phyloP scores from a whole-genome alignment of 2,888 invertebrate genomes.

The Norana najaformis region DNA sequence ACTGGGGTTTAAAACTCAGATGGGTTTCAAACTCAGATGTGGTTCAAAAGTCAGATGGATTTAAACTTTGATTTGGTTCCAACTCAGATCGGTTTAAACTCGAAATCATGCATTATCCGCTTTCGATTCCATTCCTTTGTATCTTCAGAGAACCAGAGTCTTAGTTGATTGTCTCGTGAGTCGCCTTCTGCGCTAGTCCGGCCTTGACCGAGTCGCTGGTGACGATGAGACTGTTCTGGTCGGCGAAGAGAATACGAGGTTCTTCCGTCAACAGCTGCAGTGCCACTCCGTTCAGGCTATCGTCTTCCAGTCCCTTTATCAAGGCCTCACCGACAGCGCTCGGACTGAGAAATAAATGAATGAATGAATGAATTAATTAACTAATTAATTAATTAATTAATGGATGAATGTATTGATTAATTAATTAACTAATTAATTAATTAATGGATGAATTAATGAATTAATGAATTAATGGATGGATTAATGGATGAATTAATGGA shows the following conservation, averaged over 20 bases:
- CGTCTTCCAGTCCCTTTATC: constrained; percentile 36
- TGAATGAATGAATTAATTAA: no score
- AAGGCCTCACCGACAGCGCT: constrained; percentile 34
- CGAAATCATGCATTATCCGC: neutral
- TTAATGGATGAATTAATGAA: no score
- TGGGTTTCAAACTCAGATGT: neutral
- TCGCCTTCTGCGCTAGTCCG: neutral
- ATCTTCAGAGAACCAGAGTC: neutral
- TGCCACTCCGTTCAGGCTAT: constrained; percentile 34
- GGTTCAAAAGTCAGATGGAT: no score
- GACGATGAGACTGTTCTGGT: constrained; percentile 19
- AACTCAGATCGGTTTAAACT: neutral
- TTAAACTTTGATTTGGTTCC: neutral
- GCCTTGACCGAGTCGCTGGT: constrained; percentile 14
- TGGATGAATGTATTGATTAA: no score
- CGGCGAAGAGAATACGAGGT: constrained; percentile 16
- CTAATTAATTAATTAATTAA: no score
- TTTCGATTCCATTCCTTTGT: neutral
- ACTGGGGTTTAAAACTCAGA: neutral
- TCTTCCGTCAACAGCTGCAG: constrained; percentile 25
- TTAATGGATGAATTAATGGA: no score
- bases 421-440: no score
- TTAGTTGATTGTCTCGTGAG: neutral
- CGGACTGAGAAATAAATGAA: no score
- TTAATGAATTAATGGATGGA: no score